Base-by-base conservation (phyloP, 2,888 invertebrate genomes). In the Eilema griseolum region DNA sequence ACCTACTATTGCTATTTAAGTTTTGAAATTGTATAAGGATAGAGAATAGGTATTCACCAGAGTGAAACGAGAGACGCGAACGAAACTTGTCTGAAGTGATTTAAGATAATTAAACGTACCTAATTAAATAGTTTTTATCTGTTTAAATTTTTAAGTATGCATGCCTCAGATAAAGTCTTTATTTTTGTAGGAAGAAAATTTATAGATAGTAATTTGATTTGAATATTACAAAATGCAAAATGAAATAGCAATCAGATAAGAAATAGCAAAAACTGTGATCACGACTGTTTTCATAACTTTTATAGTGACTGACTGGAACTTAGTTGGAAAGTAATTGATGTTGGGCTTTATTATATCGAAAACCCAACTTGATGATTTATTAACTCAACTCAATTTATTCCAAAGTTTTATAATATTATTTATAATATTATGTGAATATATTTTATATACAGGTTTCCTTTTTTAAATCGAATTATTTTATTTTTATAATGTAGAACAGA, bases 51-150 rank as follows among this genome's bases (percentile, higher is more conserved):
- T n/a, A 77, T 66, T 74, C 72, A 80, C 16, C 74, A 69, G 74
- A 68, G 71, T 70, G 77, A 70, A 80, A 80, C 80, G 70, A 69
- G 67, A 69, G 33, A n/a, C 52, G 67, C 2, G n/a, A n/a, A n/a
- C 66, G 74, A 74, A 78, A 80, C 65, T 65, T 24, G 60, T 41
- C 37, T 68, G 8, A 67, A 67, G 74, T 74, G 70, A 69, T 74
- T 76, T 71, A 78, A 31, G n/a, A 26, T 64, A 52, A 0, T 31
- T 28, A 52, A 12, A n/a, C 12, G 0, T 46, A n/a, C n/a, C n/a
- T n/a, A n/a, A 52, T 60, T 20, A 31, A 20, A 26, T 26, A 28
- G 14, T 14, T 60, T 14, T 59, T 24, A 59, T 26, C 14, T 59
- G 3, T 59, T 7, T 24, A 59, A 14, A 14, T 14, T 12, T 24